phyloP scores from a whole-genome alignment of 1,140 invertebrate species.

The Drosophila elegans region DNA sequence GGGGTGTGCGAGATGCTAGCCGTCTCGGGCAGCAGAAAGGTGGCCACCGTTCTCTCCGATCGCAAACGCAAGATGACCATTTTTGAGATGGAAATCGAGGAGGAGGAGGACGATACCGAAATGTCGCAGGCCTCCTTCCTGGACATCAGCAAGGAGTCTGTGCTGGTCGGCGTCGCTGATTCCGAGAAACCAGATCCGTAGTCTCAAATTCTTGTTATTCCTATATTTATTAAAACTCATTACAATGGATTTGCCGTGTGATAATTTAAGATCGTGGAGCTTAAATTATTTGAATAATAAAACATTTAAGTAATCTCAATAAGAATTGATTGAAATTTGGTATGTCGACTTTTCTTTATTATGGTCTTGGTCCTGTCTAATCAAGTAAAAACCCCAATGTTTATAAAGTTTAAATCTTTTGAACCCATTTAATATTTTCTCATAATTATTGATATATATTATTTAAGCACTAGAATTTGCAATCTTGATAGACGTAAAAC shows the following conservation, averaged over 20 bases:
- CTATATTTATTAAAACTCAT: background rate
- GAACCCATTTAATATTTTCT: too few relatives aligned
- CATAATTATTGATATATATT: too few relatives aligned
- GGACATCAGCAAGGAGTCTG: slow-evolving; percentile 83
- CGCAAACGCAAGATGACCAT: slow-evolving; percentile 92
- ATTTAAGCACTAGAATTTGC: too few relatives aligned
- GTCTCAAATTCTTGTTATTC: background rate
- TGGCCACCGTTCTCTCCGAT: slow-evolving; percentile 93
- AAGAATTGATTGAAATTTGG: too few relatives aligned
- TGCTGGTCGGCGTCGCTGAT: slow-evolving; percentile 39
- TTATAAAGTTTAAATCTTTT: too few relatives aligned
- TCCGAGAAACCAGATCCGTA: slow-evolving; percentile 31
- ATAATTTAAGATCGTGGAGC: background rate
- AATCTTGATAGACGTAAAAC: too few relatives aligned
- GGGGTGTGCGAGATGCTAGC: slow-evolving; percentile 91
- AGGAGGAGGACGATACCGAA: slow-evolving; percentile 94
- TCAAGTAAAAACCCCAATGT: too few relatives aligned
- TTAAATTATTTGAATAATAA: background rate
- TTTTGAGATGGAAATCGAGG: slow-evolving; percentile 97
- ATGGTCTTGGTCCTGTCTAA: too few relatives aligned
- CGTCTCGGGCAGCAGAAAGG: slow-evolving; percentile 94
- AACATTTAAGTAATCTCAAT: background rate
- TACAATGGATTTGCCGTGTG: background rate
- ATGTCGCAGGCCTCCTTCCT: slow-evolving; percentile 84
- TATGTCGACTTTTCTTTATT: too few relatives aligned